Base-by-base conservation (phyloP, 2,113 vertebrate species). In the Climacteris rufus region DNA sequence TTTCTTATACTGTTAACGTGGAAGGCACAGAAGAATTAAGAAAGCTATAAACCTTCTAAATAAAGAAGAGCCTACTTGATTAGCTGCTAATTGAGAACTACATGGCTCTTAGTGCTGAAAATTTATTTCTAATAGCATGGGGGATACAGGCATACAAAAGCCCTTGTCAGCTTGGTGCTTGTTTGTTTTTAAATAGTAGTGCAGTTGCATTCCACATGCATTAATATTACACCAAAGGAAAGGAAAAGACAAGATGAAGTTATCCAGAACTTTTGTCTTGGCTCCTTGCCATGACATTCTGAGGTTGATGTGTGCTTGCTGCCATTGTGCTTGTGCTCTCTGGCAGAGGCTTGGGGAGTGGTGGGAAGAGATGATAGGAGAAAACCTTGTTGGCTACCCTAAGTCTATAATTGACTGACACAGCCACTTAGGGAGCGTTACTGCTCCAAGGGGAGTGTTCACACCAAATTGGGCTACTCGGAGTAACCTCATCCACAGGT, bases 341-440 rank as follows among this genome's bases (percentile, higher is more conserved):
- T 70, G 90, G 70, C 75, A 88, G 75, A 85, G 61, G 81, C 74
- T 89, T 94, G 94, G 94, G 91, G 89, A 90, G 94, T 90, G 90
- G 94, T 66, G 89, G 57, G 89, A 94, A 94, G 80, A 64, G 40
- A 77, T 44, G 94, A 83, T 3, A 90, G 94, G 40, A 87, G 78
- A 70, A 80, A 76, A 72, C 0, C 0, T n/a, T 88, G 81, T 54
- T 89, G 90, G 84, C 65, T 83, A 76, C 87, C 47, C 2, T 76
- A 53, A 94, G 59, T 92, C 95, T 81, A 2, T 88, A 96, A 94
- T 94, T 94, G 90, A 83, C 89, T 70, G 78, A n/a, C 86, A 90
- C 66, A 95, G 76, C 40, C 52, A 54, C 83, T 89, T 83, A 79
- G 6, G 3, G 68, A 83, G 93, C 17, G 0, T 94, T 83, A 28